These are phyloP conservation scores for Nothoprocta perdicaria DNA, from an alignment of 2,113 vertebrate species.

Conservation along the genomic window DNA sequence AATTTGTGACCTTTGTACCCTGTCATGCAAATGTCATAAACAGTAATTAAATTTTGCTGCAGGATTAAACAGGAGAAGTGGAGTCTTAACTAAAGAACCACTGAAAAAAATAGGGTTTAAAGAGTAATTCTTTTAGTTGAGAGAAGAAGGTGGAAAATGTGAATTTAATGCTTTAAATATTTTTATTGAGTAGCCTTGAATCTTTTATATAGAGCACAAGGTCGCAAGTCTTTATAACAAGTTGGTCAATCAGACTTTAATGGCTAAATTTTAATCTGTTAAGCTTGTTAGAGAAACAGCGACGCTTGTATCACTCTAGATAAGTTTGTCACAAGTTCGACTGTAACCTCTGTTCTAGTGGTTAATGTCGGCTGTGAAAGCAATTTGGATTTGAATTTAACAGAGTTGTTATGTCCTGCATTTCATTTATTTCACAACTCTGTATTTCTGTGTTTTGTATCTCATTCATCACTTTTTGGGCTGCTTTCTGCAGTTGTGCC, in stretches of 20 bases:
- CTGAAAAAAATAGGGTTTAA: background rate
- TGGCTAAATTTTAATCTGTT: conserved; percentile 66
- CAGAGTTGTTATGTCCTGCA: background rate
- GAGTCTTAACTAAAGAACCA: background rate
- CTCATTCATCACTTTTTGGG: background rate
- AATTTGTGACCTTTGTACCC: background rate
- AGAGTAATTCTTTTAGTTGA: background rate
- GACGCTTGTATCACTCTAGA: background rate
- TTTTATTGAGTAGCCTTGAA: background rate
- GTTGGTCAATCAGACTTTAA: conserved; percentile 46
- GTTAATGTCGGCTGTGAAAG: rapidly evolving
- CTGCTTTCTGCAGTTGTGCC: background rate
- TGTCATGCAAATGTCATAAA: background rate
- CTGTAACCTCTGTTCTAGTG: background rate
- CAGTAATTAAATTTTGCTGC: background rate
- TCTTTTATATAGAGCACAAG: background rate
- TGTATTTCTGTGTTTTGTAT: background rate
- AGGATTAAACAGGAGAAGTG: background rate
- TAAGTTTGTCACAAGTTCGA: conserved; percentile 30
- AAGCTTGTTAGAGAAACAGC: conserved; percentile 40
- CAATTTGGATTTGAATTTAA: background rate
- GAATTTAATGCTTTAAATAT: background rate
- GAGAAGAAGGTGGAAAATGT: background rate
- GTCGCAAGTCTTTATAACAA: conserved; percentile 29
- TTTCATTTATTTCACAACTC: background rate